Conservation (phyloP, 2,113 vertebrate genomes). For the Takifugu flavidus region DNA sequence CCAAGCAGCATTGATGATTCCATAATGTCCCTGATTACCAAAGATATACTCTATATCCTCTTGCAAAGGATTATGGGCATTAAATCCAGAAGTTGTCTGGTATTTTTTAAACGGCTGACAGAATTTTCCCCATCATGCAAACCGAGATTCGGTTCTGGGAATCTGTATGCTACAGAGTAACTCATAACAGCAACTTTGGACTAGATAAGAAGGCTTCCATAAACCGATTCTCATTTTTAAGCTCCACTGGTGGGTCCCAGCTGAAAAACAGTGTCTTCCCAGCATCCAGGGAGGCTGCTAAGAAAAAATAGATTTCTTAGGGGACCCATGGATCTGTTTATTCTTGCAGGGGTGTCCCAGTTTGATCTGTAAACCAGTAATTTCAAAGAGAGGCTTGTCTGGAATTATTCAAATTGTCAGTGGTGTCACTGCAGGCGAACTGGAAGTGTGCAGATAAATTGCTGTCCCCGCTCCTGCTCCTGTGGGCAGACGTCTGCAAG, state of each 20-base stretch:
- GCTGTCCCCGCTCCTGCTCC: not conserved
- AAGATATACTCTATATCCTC: too few relatives aligned
- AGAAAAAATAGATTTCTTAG: conserved; percentile 12
- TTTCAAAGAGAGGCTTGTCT: conserved; percentile 30
- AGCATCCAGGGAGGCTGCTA: not conserved
- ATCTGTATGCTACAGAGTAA: not conserved
- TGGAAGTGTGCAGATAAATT: conserved; percentile 57
- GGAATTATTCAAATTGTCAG: conserved; percentile 57
- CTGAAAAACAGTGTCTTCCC: not conserved
- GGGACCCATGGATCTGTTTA: not conserved
- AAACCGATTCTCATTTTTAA: conserved; percentile 5
- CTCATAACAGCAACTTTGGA: not conserved
- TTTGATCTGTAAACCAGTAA: conserved; percentile 36
- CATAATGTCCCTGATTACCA: too few relatives aligned
- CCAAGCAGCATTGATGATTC: too few relatives aligned
- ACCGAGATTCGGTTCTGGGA: not conserved
- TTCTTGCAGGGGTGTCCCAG: conserved; percentile 7
- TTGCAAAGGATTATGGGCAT: too few relatives aligned
- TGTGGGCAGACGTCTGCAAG: conserved; percentile 44
- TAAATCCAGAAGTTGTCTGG: too few relatives aligned
- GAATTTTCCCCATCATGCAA: not conserved
- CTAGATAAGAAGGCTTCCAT: not conserved
- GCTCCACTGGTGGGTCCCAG: not conserved
- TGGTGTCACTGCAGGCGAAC: conserved; percentile 47
- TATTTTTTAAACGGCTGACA: too few relatives aligned